Evolutionary conservation across 2,888 invertebrate species (phyloP).

Genomic region (Catonia carolina): DNA sequence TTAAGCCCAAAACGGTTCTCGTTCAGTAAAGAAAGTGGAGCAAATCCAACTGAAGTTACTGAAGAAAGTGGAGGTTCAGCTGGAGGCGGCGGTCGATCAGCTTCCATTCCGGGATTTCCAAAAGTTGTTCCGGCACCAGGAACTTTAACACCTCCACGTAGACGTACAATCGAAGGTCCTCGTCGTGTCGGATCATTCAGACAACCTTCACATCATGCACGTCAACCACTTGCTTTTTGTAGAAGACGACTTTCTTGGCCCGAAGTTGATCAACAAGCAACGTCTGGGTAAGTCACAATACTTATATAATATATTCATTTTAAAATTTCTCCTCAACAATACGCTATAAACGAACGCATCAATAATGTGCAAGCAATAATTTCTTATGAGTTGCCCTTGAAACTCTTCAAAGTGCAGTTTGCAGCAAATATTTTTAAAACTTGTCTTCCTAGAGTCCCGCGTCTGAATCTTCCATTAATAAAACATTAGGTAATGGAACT

Average conservation of each 20-base stretch:
- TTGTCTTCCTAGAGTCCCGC: no score
- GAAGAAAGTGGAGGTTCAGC: slow-evolving; percentile 2
- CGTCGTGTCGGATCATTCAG: slow-evolving; percentile 48
- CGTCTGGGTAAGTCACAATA: slow-evolving; percentile 62
- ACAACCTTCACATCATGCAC: slow-evolving; percentile 47
- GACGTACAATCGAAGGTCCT: slow-evolving; percentile 60
- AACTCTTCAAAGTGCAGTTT: no score
- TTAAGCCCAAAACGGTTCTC: slow-evolving; percentile 69
- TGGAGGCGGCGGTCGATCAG: slow-evolving; percentile 37
- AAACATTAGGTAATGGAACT: no score
- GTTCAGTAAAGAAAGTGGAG: slow-evolving; percentile 58
- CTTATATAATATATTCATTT: neutral
- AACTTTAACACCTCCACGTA: slow-evolving; percentile 49
- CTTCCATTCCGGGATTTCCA: slow-evolving; percentile 42
- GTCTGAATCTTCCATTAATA: no score
- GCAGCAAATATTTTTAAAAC: no score
- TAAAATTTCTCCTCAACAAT: neutral
- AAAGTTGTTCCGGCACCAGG: slow-evolving; percentile 62
- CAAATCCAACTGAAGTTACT: slow-evolving; percentile 3
- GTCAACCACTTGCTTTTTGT: slow-evolving; percentile 65
- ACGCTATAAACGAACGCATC: neutral
- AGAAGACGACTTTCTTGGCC: slow-evolving; percentile 75
- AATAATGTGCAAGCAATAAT: no score
- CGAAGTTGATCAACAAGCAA: slow-evolving; percentile 74
- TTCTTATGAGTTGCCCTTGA: no score